Evolutionary conservation across 2,797 vertebrate genomes (phyloP).

Genomic region (Thamnophis elegans): DNA sequence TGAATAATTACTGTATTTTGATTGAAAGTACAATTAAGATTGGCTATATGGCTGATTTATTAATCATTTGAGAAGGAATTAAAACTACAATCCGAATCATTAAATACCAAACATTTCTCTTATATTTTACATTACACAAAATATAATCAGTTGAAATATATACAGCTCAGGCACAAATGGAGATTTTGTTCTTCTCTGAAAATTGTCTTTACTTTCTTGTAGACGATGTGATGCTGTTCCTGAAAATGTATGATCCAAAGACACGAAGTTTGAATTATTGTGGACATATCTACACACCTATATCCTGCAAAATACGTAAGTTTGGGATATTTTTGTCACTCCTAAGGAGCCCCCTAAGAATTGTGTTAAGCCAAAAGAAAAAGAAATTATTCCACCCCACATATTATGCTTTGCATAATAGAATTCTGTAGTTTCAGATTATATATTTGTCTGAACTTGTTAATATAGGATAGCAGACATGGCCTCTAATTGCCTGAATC

Average conservation of each 20-base stretch:
- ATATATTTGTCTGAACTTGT: background rate
- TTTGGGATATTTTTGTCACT: slow-evolving; percentile 18
- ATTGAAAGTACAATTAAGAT: background rate
- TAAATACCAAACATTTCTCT: background rate
- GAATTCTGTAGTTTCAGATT: background rate
- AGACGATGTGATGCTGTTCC: slow-evolving; percentile 99
- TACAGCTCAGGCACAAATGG: background rate
- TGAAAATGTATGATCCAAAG: slow-evolving; percentile 99
- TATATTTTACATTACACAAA: background rate
- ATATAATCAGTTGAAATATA: background rate
- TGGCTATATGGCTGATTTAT: background rate
- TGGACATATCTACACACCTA: slow-evolving; percentile 99
- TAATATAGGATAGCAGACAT: background rate
- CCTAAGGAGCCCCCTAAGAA: background rate
- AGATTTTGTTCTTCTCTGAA: background rate
- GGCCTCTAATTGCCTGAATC: background rate
- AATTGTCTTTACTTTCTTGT: slow-evolving; percentile 17
- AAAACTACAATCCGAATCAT: background rate
- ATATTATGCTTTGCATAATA: background rate
- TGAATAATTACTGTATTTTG: background rate
- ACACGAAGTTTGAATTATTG: slow-evolving; percentile 99
- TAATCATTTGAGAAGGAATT: background rate
- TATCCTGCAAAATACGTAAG: slow-evolving; percentile 99
- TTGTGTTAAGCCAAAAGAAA: background rate
- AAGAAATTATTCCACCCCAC: background rate